These are phyloP conservation scores for Pemphredon lugubris DNA, from an alignment of 2,888 invertebrate genomes.

Conservation along the genomic window DNA sequence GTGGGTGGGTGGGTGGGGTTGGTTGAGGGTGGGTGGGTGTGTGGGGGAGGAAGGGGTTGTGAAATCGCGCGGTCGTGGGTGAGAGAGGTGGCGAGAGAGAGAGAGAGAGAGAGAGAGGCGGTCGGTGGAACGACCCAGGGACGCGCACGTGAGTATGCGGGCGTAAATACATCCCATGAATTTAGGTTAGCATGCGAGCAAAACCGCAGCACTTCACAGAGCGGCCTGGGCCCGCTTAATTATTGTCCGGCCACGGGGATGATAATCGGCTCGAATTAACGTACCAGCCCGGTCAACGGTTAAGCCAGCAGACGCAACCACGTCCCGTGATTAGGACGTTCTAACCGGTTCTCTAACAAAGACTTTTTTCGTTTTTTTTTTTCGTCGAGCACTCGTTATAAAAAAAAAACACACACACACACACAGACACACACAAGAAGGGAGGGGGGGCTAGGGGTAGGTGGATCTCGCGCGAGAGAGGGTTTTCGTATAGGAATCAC, in stretches of 20 bases:
- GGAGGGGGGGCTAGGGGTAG: no score
- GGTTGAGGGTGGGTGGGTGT: neutral
- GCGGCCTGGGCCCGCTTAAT: conserved; percentile 67
- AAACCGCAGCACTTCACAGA: conserved; percentile 73
- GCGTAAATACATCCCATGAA: conserved; percentile 75
- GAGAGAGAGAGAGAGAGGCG: no score
- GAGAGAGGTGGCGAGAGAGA: conserved; percentile 3
- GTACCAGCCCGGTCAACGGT: conserved; percentile 52
- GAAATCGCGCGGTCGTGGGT: conserved; percentile 26
- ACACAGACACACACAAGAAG: no score
- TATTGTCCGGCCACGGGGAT: conserved; percentile 69
- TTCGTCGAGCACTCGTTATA: no score
- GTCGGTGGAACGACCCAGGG: conserved; percentile 7
- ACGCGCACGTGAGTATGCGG: conserved; percentile 61
- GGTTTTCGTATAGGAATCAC: no score
- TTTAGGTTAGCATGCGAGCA: conserved; percentile 75
- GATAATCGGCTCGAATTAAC: conserved; percentile 72
- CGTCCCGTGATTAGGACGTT: no score
- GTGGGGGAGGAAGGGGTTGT: conserved; percentile 10
- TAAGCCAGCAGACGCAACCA: conserved; percentile 1
- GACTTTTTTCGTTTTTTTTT: no score
- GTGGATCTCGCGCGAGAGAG: no score
- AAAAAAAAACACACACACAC: no score
- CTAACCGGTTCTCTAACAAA: neutral
- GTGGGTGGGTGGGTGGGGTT: neutral